Evolutionary conservation across 2,888 invertebrate species (phyloP), one percentile per base, ranked within the genome.

Genomic region (Pollenia labialis): DNA sequence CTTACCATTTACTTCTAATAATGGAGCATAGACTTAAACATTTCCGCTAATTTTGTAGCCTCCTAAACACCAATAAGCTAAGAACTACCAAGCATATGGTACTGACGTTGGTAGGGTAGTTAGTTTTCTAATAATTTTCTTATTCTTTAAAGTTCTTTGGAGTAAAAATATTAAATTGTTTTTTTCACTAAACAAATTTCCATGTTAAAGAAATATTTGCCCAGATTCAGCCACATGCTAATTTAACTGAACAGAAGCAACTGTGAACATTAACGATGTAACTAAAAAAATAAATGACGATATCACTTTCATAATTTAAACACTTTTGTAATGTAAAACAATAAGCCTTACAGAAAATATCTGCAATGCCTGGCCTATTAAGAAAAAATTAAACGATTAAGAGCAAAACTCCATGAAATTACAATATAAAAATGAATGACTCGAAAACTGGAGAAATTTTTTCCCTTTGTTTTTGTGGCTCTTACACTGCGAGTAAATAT

Each of bases 351-450:
- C 40, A n/a, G 66, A n/a, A 72, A 42, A 16, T 9, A 16, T 9
- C 40, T 23, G 50, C 18, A 64, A 54, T 54, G 56, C 66, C 52
- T 48, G 16, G 66, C 66, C 42, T 66, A 58, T 18, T 42, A 69
- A 58, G 52, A 46, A 52, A 56, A 50, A 64, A 56, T 56, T 7
- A 18, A 62, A 75, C 62, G 62, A 75, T 62, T 75, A 75, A 75
- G 42, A 72, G n/a, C 18, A 62, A 18, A 71, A 80, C 54, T 71
- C 10, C 7, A 44, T 44, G 42, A 60, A 60, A 69, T 52, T 69
- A 50, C 42, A 40, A 48, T 46, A 72, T 56, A 64, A 64, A 72
- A 81, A 46, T 72, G 72, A 74, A 64, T 81, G 46, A 40, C 81
- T 72, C 42, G 60, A 71, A 44, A 62, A 64, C 12, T 18, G 18